Base-by-base conservation (phyloP, 2,113 vertebrate species). In the Taxidea taxus region DNA sequence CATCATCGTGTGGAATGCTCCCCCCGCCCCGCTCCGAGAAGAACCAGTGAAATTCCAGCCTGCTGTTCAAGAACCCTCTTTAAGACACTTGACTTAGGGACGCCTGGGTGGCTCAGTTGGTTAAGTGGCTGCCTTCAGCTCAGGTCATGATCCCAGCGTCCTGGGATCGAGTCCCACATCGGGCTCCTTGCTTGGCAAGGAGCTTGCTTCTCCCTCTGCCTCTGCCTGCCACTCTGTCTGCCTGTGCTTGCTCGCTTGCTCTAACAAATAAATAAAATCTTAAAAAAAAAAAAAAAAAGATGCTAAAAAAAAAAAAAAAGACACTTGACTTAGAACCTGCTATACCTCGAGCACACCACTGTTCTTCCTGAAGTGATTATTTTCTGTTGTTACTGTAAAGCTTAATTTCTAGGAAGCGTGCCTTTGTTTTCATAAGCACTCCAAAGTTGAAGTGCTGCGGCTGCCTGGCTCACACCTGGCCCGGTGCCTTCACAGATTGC, bases 391-490 rank as follows among this genome's bases (percentile, higher is more conserved):
- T 97, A 86, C 47, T 39, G 58, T 98, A 98, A 77, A 98, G 95
- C 97, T 98, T 1, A 58, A 74, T 97, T 94, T 90, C 91, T 97
- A 95, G 86, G 78, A 97, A 97, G 86, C 34, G 91, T 98, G 98
- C 98, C 98, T 98, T 97, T 96, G 85, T 93, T 91, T 87, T 92
- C 87, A 78, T 91, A 96, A 44, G 47, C 95, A 94, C 98, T 98
- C 97, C 95, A 93, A 84, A 42, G 92, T 68, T 66, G 31, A 87
- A 95, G 93, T 23, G 82, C 96, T 23, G 82, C 96, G 86, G 97
- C 83, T 8, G 96, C 97, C 68, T 91, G n/a, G 58, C 96, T 85
- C 62, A 0, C 72, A 10, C 4, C 87, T 83, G 56, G 62, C 97
- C 39, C 97, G 0, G 94, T 72, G 97, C 97, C 98, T 97, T 93